A percentile compares a stretch with the other conserved stretches of the same genome.
Conservation (phyloP, 2,888 invertebrate species). For the Pyrrhosoma nymphula region DNA sequence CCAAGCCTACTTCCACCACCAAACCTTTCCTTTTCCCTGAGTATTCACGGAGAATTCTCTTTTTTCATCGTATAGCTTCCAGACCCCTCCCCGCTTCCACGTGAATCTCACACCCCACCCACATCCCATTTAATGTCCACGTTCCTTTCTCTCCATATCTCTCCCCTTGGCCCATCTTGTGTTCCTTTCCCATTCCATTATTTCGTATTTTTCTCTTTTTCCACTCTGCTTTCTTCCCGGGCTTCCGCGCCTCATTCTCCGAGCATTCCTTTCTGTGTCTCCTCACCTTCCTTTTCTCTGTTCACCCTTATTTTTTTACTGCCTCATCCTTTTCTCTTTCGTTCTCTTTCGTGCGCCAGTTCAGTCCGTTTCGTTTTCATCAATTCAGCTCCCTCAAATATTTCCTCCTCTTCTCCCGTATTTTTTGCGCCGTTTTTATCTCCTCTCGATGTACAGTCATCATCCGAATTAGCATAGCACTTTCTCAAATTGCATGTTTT, state of each 20-base stretch:
- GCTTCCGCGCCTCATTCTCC: not conserved
- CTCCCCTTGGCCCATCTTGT: not conserved
- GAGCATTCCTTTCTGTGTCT: not conserved
- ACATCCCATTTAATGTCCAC: not conserved
- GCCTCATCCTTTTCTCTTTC: too few relatives aligned
- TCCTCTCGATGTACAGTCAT: too few relatives aligned
- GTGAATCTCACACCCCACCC: too few relatives aligned
- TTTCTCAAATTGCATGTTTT: too few relatives aligned
- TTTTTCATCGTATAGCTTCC: not conserved
- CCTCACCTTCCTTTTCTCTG: not conserved
- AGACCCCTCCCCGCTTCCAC: not conserved
- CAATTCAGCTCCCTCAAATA: too few relatives aligned
- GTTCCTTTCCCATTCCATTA: not conserved
- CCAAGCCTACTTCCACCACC: not conserved
- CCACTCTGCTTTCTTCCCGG: not conserved
- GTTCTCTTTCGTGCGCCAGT: too few relatives aligned
- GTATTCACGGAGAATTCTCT: not conserved
- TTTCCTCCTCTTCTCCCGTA: too few relatives aligned
- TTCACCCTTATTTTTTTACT: too few relatives aligned
- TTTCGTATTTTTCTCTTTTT: not conserved
- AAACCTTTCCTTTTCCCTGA: not conserved
- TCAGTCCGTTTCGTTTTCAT: too few relatives aligned
- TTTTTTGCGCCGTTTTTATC: too few relatives aligned
- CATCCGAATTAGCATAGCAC: too few relatives aligned
- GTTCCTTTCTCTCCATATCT: not conserved